Base-by-base conservation (phyloP, 2,888 invertebrate genomes). In the Diarsia dahlii region DNA sequence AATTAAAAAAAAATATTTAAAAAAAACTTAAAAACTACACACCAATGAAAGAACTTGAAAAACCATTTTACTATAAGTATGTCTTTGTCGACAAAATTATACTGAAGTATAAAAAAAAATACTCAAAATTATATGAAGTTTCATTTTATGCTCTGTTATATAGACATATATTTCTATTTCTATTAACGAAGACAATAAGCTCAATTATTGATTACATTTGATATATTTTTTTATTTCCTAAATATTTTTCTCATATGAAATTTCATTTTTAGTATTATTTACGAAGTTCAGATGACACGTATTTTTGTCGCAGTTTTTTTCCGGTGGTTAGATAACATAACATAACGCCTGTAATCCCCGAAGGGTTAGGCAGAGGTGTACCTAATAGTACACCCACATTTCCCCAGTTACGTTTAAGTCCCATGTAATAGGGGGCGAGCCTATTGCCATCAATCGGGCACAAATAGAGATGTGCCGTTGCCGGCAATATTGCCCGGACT, bases 11-110 rank as follows among this genome's bases (percentile, higher is more conserved):
- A 52, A 63, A 62, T 20, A 58, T 60, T 62, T 39, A 58, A 54
- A 84, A n/a, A n/a, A n/a, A n/a, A n/a, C n/a, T n/a, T n/a, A n/a
- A n/a, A 64, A 84, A 68, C 46, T 74, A 83, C 12, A 45, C 8
- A 48, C 20, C 18, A 78, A 70, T 39, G 5, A 58, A 52, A 75
- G 28, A 39, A 54, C 2, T n/a, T 18, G 15, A 52, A 13, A 5
- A 50, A 54, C 3, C 48, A 45, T 28, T 10, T 0, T 56, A 45
- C n/a, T 0, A 62, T 23, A 60, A 20, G n/a, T 28, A 28, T 18
- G 48, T 62, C 4, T 23, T 23, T 15, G 18, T 56, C 0, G 63
- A 65, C 52, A 64, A 60, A 65, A 82, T 34, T 52, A 63, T 20
- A 63, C 52, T 18, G 5, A 77, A 50, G 1, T 28, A 46, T n/a